Evolutionary conservation across 2,888 invertebrate genomes (phyloP).

Genomic region (Parapristionchus giblindavisi): DNA sequence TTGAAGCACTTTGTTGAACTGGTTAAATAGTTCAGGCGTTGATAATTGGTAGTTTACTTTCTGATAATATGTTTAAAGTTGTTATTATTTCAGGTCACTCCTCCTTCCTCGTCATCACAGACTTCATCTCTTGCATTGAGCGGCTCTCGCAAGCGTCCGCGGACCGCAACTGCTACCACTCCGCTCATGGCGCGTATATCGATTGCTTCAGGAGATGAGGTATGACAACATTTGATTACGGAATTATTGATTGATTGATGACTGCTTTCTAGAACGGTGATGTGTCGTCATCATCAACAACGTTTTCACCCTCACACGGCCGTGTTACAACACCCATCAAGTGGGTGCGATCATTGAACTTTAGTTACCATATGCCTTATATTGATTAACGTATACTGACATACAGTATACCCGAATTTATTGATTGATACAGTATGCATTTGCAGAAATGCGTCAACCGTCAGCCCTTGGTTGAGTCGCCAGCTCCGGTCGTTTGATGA

Average conservation of each 20-base stretch:
- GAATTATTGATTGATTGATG: neutral
- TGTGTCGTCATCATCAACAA: neutral
- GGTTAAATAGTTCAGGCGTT: too few species aligned
- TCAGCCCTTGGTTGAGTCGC: slow-evolving; percentile 9
- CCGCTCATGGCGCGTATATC: slow-evolving; percentile 1
- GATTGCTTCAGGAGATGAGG: slow-evolving; percentile 8
- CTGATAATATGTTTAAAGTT: neutral
- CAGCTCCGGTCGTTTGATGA: slow-evolving; percentile 1
- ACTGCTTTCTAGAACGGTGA: neutral
- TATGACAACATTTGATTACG: neutral
- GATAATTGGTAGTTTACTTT: neutral
- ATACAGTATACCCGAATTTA: neutral
- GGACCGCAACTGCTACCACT: neutral
- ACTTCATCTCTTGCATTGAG: neutral
- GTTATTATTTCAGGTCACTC: neutral
- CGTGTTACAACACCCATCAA: neutral
- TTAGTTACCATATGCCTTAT: neutral
- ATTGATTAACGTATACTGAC: neutral
- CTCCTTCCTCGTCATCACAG: neutral
- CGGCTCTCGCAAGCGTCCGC: slow-evolving; percentile 18
- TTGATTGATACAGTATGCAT: neutral
- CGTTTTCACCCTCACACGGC: neutral
- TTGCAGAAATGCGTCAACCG: slow-evolving; percentile 23
- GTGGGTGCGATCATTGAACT: slow-evolving; percentile 10
- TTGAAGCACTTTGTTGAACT: neutral